Base-by-base conservation (phyloP, 2,888 invertebrate species). In the Synanthedon vespiformis region DNA sequence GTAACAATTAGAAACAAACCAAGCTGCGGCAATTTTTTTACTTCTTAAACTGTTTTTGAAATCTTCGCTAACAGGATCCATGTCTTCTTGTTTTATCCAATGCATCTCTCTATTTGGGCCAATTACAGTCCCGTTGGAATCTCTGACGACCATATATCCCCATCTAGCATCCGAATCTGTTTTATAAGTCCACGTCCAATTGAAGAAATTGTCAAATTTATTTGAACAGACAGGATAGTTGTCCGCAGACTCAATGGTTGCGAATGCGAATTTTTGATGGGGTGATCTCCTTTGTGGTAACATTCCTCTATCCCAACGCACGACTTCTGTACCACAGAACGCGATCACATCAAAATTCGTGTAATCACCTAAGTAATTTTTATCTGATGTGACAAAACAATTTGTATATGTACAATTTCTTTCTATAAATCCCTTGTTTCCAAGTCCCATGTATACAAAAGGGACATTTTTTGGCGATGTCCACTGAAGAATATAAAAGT, bases 161-260 rank as follows among this genome's bases (percentile, higher is more conserved):
- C 68, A 74, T 51, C 57, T 61, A 1, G 67, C 64, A 49, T 78
- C 74, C 0, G 77, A 73, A 41, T 73, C 63, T 2, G 72, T 52
- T 54, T 58, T 71, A 51, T 68, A 79, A 0, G 77, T 74, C 77
- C 76, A 78, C 1, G 77, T 76, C 68, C 76, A 74, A 52, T 78
- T 78, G 49, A 77, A 80, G 34, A 61, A 70, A 5, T 61, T 61
- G 27, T 79, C 59, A 3, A 65, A 66, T 40, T 51, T 58, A 2
- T 60, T 54, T 0, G 67, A 55, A 49, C 70, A 71, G 0, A 68
- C 56, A 0, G 74, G 73, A 53, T 73, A 76, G 48, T 75, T 64
- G 10, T 69, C 69, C 1, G 75, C 57, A 0, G 80, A 77, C 59
- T 79, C 78, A 48, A 69, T 68, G 3, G 61, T 67, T 0, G 66